These are phyloP conservation scores for Apteryx owenii DNA, from an alignment of 2,113 vertebrate genomes.

Conservation along the genomic window DNA sequence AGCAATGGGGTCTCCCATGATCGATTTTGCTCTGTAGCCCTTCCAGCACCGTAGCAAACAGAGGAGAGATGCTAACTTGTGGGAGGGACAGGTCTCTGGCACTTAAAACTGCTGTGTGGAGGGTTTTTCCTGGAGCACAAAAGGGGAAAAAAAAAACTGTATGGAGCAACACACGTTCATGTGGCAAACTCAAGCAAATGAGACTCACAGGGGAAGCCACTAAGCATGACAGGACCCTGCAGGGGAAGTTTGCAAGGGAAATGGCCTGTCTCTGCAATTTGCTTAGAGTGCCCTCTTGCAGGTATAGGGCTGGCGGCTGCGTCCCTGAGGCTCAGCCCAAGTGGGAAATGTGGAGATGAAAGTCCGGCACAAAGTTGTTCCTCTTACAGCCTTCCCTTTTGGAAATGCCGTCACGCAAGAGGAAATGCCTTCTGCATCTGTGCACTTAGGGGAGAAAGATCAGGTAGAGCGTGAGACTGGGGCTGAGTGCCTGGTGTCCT, in stretches of 20 bases:
- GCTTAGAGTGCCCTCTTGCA: not conserved
- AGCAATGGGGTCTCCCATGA: too few relatives aligned
- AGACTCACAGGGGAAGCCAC: not conserved
- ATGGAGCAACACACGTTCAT: not conserved
- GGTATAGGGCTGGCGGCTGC: not conserved
- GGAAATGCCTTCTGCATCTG: not conserved
- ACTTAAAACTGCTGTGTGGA: not conserved
- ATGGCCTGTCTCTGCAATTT: not conserved
- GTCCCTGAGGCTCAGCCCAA: not conserved
- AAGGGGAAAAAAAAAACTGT: not conserved
- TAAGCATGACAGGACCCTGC: not conserved
- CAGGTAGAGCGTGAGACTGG: not conserved
- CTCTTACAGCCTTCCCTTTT: not conserved
- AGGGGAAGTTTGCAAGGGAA: not conserved
- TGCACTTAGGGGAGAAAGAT: too few relatives aligned
- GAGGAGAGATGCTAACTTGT: too few relatives aligned
- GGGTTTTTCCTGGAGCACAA: not conserved
- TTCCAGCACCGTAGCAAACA: too few relatives aligned
- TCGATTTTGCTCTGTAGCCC: too few relatives aligned
- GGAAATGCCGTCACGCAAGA: not conserved
- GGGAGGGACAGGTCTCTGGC: not conserved
- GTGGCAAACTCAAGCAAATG: not conserved
- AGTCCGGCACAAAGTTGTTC: not conserved
- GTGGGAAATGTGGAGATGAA: not conserved
- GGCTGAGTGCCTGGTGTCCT: not conserved